Conservation (phyloP, 2,888 invertebrate species). For the Xestobium rufovillosum region DNA sequence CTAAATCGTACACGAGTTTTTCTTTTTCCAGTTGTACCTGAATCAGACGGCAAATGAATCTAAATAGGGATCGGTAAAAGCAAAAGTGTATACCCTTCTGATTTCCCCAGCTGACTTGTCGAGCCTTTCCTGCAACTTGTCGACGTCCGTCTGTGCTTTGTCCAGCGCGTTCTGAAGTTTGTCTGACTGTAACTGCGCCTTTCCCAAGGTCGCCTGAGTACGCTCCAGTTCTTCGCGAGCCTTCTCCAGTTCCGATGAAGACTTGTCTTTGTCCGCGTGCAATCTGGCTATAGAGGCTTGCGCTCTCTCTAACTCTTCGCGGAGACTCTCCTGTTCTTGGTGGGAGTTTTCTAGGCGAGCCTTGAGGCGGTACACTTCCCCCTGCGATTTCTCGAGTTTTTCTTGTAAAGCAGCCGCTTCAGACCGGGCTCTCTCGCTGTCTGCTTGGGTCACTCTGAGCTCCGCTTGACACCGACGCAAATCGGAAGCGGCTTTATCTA, state of each 20-base stretch:
- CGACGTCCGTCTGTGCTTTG: constrained; percentile 83
- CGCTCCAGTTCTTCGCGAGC: constrained; percentile 81
- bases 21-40: constrained; percentile 84
- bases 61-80: too few relatives aligned
- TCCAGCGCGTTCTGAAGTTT: constrained; percentile 83
- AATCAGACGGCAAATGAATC: constrained; percentile 14
- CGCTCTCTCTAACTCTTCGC: constrained; percentile 84
- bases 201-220: constrained; percentile 81
- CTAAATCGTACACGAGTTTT: constrained; percentile 84
- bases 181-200: constrained; percentile 86
- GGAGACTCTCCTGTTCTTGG: constrained; percentile 86
- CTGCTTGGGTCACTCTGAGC: constrained; percentile 83
- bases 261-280: constrained; percentile 76
- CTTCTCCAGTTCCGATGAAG: constrained; percentile 79
- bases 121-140: constrained; percentile 80
- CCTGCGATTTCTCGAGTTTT: constrained; percentile 88
- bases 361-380: constrained; percentile 89
- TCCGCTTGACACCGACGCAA: constrained; percentile 83
- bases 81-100: constrained; percentile 57
- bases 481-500: constrained; percentile 79
- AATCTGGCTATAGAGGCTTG: constrained; percentile 77
- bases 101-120: constrained; percentile 78
- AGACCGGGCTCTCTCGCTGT: constrained; percentile 77
- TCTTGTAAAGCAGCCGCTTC: constrained; percentile 83
- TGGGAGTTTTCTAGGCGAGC: constrained; percentile 92